Base-by-base conservation (phyloP, 2,888 invertebrate species). In the Lymantria monacha region DNA sequence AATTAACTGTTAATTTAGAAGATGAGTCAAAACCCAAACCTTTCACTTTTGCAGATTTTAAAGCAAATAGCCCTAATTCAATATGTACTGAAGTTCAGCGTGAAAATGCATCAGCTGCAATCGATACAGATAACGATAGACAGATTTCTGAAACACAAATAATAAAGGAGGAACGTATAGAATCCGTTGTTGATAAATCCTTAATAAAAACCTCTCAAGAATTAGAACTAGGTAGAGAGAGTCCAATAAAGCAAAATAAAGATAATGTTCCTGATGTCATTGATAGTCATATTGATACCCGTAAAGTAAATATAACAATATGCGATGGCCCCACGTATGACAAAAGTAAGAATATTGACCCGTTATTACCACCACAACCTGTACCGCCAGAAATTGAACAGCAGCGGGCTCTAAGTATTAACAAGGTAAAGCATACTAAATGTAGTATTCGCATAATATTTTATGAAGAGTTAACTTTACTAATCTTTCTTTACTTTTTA, bases 321-420 rank as follows among this genome's bases (percentile, higher is more conserved):
- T 83, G 83, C 53, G 89, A 91, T 63, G 82, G 72, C 10, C 81
- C 80, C 11, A 61, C 69, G 0, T 83, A 72, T 48, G 85, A 86
- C 12, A 83, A 80, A 54, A 73, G 57, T 30, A 90, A 87, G 72
- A 72, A 63, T 57, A 59, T 76, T 61, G 93, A 85, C 74, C 89
- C 85, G n/a, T 67, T 91, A 44, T 91, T 93, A 44, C 92, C 93
- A n/a, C 93, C 93, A 7, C 95, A 95, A 71, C 94, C 95, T 1
- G 94, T 96, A 7, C 95, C 96, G 3, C 95, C 95, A 0, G 96
- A 96, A 82, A 96, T 97, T 49, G 96, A 96, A 70, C 95, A 95
- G 66, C 97, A 97, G 75, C 93, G 96, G 63, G 93, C 95, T 48
- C 92, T 94, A 44, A 97, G 97, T 70, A 96, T 97, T 56, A 94